Percentiles rank a stretch among this genome's conserved stretches.
These are phyloP conservation scores for Galleria mellonella DNA, from an alignment of 1,140 invertebrate genomes.

Conservation along the genomic window DNA sequence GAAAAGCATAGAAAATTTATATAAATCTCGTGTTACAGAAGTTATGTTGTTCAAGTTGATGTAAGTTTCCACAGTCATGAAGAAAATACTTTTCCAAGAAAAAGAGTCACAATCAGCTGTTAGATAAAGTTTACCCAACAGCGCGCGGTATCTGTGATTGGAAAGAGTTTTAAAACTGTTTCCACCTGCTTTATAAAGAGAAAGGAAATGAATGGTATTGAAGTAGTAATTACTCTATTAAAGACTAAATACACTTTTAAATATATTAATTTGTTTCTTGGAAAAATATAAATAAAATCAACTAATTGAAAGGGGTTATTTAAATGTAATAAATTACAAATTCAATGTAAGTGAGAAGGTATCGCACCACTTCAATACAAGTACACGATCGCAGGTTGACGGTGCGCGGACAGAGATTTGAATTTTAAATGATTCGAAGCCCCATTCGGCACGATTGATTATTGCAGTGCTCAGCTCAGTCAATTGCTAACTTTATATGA, in stretches of 20 bases:
- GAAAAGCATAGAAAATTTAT: too few relatives aligned
- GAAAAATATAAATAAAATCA: too few relatives aligned
- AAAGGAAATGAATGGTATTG: constrained; percentile 13
- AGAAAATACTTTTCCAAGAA: constrained; percentile 34
- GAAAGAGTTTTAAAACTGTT: constrained; percentile 43
- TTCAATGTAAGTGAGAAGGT: constrained; percentile 8
- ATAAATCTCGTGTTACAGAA: background rate
- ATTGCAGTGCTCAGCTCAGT: background rate
- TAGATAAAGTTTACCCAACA: constrained; percentile 50
- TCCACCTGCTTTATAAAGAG: constrained; percentile 25
- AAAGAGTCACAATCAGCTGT: constrained; percentile 55
- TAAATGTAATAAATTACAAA: too few relatives aligned
- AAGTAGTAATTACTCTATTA: background rate
- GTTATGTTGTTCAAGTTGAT: constrained; percentile 14
- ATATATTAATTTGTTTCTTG: too few relatives aligned
- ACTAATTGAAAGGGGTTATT: too few relatives aligned
- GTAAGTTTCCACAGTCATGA: constrained; percentile 35
- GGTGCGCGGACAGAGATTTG: constrained; percentile 1
- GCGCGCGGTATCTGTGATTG: constrained; percentile 45
- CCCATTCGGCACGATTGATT: background rate
- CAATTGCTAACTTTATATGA: background rate
- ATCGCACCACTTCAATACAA: too few relatives aligned
- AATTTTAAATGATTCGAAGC: constrained; percentile 6
- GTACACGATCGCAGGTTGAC: background rate
- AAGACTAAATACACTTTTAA: too few relatives aligned